Conservation (phyloP, 2,888 invertebrate genomes). For the Branchipolynoe longqiensis region DNA sequence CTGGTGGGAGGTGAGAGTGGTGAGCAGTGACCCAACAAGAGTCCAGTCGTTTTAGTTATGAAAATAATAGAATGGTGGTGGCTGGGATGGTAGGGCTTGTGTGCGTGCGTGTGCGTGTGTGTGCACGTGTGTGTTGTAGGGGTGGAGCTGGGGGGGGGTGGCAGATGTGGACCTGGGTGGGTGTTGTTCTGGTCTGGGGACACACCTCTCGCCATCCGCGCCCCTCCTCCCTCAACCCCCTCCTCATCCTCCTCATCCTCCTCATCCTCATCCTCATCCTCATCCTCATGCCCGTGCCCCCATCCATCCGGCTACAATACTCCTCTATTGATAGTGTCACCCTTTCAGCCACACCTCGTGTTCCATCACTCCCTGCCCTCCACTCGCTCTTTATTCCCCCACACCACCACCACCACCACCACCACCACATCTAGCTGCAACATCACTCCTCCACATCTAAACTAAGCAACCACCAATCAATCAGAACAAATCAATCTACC, state of each 20-base stretch:
- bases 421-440: no score
- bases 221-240: background rate
- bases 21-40: background rate
- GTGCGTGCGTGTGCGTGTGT: no score
- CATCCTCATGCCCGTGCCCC: background rate
- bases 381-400: background rate
- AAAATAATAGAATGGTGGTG: no score
- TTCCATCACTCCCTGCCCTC: background rate
- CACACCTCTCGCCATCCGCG: background rate
- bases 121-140: no score
- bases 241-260: background rate
- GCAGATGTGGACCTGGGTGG: no score
- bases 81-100: no score
- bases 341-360: background rate
- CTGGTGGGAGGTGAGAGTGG: background rate
- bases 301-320: background rate
- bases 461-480: no score
- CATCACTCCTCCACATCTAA: no score
- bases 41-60: no score
- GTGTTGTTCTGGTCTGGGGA: background rate
- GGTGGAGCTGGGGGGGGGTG: no score
- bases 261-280: background rate
- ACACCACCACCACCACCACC: background rate
- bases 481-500: no score
- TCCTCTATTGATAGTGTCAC: background rate